Base-by-base conservation (phyloP, 2,797 vertebrate genomes). In the Danio jaintianensis region DNA sequence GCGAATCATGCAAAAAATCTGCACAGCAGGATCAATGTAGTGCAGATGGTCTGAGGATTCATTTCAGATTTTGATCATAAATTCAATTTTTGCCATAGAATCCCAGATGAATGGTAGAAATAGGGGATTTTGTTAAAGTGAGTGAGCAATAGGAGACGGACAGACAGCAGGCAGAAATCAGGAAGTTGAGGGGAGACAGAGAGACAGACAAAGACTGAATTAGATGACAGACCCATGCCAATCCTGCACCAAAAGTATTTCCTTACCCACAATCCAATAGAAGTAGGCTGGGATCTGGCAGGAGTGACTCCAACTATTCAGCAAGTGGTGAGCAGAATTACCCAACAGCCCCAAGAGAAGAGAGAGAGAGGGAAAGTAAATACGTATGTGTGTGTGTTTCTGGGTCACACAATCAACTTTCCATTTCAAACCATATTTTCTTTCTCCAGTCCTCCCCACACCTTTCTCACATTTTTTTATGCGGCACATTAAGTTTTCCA, bases 271-370 rank as follows among this genome's bases (percentile, higher is more conserved):
- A 73, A 50, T 73, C 52, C 58, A 52, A 43, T 64, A 52, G 63
- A 83, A 47, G 48, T 76, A 69, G 71, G 13, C 47, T 83, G 81
- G 66, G 38, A 71, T 83, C 77, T 75, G 74, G 82, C 58, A 79
- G 18, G 9, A 52, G 42, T 50, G 5, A 40, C 78, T 56, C 29
- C 55, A 73, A 47, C 58, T 62, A 62, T 78, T 56, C 70, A 9
- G 50, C 68, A 78, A 86, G 72, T 75, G 67, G 75, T 77, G 73
- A 77, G 78, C 68, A 59, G 70, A 70, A 50, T 79, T 71, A 71
- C 48, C 68, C 68, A 63, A 63, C 48, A 72, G 59, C 12, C 22
- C 20, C 40, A 43, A 58, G 55, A 58, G 53, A 22, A 36, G 20
- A 61, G 22, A 45, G 16, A 64, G 6, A 63, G 29, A 50, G 29